These are phyloP conservation scores for Adoxophyes honmai DNA, from an alignment of 1,140 invertebrate genomes.

Conservation along the genomic window DNA sequence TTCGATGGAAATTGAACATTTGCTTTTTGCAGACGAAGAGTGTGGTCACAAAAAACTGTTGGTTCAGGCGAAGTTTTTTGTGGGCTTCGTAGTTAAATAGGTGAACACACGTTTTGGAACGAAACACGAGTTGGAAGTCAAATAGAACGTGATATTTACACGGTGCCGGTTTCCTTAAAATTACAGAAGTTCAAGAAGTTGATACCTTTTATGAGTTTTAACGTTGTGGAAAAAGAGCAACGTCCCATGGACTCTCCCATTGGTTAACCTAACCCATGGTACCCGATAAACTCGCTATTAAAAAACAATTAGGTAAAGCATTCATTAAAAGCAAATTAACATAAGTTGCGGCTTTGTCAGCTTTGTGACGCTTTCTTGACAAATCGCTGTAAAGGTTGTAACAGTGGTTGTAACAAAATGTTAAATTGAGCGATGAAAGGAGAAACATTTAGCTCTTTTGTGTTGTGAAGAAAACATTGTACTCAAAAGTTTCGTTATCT, in stretches of 20 bases:
- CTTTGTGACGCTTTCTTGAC: constrained; percentile 6
- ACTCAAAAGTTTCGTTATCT: constrained; percentile 6
- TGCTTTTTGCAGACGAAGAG: not conserved
- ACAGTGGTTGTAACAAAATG: constrained; percentile 7
- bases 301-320: constrained; percentile 6
- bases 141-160: too few relatives aligned
- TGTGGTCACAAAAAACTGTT: not conserved
- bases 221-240: too few relatives aligned
- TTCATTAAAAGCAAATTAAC: constrained; percentile 11
- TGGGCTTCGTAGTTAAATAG: not conserved
- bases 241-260: too few relatives aligned
- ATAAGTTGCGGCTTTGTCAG: not conserved
- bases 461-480: not conserved
- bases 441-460: not conserved
- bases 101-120: not conserved
- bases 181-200: too few relatives aligned
- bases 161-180: too few relatives aligned
- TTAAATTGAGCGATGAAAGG: constrained; percentile 1
- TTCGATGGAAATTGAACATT: not conserved
- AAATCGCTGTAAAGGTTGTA: not conserved
- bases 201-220: too few relatives aligned
- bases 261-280: not conserved
- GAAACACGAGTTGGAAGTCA: too few relatives aligned
- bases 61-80: not conserved
- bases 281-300: constrained; percentile 4